These are phyloP conservation scores for Alaudala cheleensis DNA, from an alignment of 2,113 vertebrate species.

Conservation along the genomic window DNA sequence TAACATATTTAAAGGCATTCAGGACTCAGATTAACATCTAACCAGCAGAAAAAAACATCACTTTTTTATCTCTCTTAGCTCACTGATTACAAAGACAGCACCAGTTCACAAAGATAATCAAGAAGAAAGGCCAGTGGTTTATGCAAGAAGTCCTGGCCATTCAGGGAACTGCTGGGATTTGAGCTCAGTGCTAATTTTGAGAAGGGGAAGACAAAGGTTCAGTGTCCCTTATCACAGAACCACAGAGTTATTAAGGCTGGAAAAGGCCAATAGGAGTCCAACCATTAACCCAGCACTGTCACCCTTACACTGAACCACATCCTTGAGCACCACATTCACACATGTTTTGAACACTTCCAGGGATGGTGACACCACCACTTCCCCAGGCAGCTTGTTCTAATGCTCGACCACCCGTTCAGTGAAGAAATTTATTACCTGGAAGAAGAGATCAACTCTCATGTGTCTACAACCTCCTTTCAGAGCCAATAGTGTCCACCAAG, in stretches of 20 bases:
- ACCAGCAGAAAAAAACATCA: slow-evolving; percentile 10
- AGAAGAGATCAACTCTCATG: neutral
- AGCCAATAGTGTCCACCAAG: accelerated
- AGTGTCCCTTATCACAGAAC: neutral
- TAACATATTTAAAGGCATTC: slow-evolving; percentile 8
- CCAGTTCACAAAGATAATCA: slow-evolving; percentile 54
- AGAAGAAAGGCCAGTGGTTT: slow-evolving; percentile 61
- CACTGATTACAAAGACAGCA: slow-evolving; percentile 32
- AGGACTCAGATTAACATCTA: neutral
- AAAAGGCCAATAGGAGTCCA: neutral
- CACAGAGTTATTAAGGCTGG: neutral
- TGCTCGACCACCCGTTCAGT: neutral
- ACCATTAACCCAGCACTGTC: neutral
- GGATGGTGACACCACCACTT: neutral
- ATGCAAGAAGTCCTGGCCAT: slow-evolving; percentile 24
- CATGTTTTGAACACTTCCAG: neutral
- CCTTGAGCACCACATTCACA: neutral
- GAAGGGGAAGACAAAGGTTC: neutral
- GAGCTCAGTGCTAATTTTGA: neutral
- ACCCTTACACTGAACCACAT: neutral
- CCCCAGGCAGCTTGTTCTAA: neutral
- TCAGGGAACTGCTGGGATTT: neutral
- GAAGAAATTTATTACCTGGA: neutral
- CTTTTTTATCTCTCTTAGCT: neutral
- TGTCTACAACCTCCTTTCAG: neutral